Evolutionary conservation across 1,140 invertebrate species (phyloP).

Genomic region (Neuroterus valhalla): DNA sequence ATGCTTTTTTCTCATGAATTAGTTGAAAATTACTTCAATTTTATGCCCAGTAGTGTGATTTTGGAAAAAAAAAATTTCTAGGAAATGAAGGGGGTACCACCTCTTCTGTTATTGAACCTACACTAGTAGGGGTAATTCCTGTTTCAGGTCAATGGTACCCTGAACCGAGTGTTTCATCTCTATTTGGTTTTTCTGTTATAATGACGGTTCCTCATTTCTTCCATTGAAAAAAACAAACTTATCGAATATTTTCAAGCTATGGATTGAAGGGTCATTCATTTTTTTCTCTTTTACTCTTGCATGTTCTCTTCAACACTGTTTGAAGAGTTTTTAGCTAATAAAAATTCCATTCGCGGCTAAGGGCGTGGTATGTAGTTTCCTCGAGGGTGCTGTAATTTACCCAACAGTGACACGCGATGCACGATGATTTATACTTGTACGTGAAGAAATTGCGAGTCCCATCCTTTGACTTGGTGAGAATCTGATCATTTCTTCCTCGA

Average conservation of each 20-base stretch:
- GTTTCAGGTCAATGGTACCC: too few species aligned
- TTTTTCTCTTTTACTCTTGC: background rate
- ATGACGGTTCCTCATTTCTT: too few species aligned
- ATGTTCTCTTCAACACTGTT: slow-evolving; percentile 20
- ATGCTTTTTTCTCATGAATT: too few species aligned
- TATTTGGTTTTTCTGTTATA: too few species aligned
- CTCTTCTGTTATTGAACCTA: too few species aligned
- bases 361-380: slow-evolving; percentile 29
- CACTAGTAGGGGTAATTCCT: too few species aligned
- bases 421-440: slow-evolving; percentile 25
- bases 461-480: slow-evolving; percentile 25
- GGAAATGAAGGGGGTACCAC: too few species aligned
- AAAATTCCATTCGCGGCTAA: slow-evolving; percentile 24
- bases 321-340: slow-evolving; percentile 26
- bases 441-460: slow-evolving; percentile 29
- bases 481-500: slow-evolving; percentile 9
- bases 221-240: too few species aligned
- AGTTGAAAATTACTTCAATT: too few species aligned
- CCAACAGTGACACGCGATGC: slow-evolving; percentile 26
- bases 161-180: too few species aligned
- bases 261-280: background rate
- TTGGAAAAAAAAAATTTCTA: too few species aligned
- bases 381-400: slow-evolving; percentile 25
- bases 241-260: background rate
- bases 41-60: too few species aligned